Conservation (phyloP, 1,140 invertebrate genomes). For the Caenorhabditis inopinata region DNA sequence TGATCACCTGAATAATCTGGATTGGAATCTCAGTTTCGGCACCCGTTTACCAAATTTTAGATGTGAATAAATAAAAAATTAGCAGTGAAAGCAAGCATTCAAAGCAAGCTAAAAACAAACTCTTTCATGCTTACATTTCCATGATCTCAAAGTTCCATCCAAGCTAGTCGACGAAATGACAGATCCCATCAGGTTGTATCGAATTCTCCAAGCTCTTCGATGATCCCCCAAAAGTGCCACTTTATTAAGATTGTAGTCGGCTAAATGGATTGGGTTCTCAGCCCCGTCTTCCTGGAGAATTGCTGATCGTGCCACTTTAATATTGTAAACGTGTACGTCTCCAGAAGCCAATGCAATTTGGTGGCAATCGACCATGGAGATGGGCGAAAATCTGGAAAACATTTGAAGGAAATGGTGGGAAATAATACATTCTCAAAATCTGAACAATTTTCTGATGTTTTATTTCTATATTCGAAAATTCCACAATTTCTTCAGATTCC, state of each 20-base stretch:
- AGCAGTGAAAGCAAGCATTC: no score
- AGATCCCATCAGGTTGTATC: constrained; percentile 37
- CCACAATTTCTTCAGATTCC: not conserved
- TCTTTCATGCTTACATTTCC: constrained; percentile 27
- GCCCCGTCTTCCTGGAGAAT: not conserved
- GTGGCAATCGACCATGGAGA: not conserved
- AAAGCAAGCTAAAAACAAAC: no score
- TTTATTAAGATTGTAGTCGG: not conserved
- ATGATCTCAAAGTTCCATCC: constrained; percentile 31
- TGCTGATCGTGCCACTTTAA: constrained; percentile 23
- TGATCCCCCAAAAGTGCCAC: constrained; percentile 27
- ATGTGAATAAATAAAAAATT: no score
- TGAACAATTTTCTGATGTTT: no score
- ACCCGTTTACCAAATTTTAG: no score
- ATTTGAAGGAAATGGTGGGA: no score
- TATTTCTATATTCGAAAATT: not conserved
- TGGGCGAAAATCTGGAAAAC: constrained; percentile 37
- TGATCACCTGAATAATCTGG: no score
- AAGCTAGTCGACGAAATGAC: constrained; percentile 27
- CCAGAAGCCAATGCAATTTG: constrained; percentile 40
- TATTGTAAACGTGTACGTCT: constrained; percentile 39
- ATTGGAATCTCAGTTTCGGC: no score
- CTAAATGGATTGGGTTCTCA: not conserved
- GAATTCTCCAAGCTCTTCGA: constrained; percentile 34
- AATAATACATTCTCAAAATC: no score